Base-by-base conservation (phyloP, 2,797 vertebrate species). In the Enteromius trimaculatus region DNA sequence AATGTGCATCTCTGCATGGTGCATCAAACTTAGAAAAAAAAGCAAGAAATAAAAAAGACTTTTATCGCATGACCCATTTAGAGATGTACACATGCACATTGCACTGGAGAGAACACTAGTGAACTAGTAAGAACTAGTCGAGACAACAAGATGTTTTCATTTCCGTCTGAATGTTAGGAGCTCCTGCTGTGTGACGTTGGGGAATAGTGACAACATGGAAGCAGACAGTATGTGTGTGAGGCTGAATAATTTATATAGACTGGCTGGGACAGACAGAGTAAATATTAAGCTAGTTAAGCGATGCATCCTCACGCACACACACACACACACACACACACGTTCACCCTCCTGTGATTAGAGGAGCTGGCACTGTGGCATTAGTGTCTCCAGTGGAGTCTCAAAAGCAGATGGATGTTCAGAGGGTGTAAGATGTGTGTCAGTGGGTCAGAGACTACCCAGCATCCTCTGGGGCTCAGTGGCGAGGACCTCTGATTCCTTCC, bases 361-460 rank as follows among this genome's bases (percentile, higher is more conserved):
- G 37, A 10, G 64, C 47, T 70, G 79, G 44, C 68, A 39, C 29
- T 64, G 47, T 62, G 49, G 65, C 78, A 71, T 65, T 65, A 53
- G 55, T 51, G 53, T 78, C 62, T 85, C 77, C 77, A 39, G 44
- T 39, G 13, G 78, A 69, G 64, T 70, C 80, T 74, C 31, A 55
- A 16, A 58, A 66, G 69, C 84, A 83, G 86, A 88, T 83, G 86
- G 79, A 51, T 62, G 58, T 70, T 58, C 34, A 60, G 17, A 47
- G 71, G 29, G 77, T 17, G 8, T 72, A 26, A 84, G 83, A 86
- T 85, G 88, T 88, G 79, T 85, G 85, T 84, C 86, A 89, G 74
- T 89, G 81, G 85, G 88, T 86, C 88, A 84, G 58, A 84, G 70
- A 71, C 10, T 69, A 53, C 64, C 74, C 42, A 77, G 79, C 65